Evolutionary conservation across 2,888 invertebrate species (phyloP), one percentile per base, ranked within the genome.

Genomic region (Nemurella pictetii): DNA sequence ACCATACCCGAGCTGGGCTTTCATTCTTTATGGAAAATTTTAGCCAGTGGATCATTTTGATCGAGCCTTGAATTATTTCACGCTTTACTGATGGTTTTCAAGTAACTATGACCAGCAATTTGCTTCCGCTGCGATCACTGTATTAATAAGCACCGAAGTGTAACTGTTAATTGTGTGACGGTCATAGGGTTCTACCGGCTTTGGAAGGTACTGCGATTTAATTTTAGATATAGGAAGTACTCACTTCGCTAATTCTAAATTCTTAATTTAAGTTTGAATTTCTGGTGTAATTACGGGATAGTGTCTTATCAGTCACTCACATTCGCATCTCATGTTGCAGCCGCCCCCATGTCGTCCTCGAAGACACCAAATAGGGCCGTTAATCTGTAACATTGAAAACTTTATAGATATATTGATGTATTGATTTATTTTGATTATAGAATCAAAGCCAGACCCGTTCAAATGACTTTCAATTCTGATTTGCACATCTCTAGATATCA

Each of bases 321-420:
- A 94, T 93, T 95, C 95, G 89, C 95, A 95, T 88, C 93, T 94
- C 88, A 93, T 92, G 87, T 93, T 93, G 90, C 95, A 95, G 73
- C 92, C 89, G 0, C 95, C 95, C 1, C 95, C 95, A 86, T 91
- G 91, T 73, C 92, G 91, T 9, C 93, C 94, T 86, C 93, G 93
- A 86, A 92, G 91, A 89, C 95, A 95, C 93, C 94, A 95, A 77
- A 94, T 94, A 87, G 92, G 93, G 89, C 93, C 94, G 89, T 92
- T 94, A 86, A 95, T 95, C 93, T 95, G 93, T 80, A 91, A 91
- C 72, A 90, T 82, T 86, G 85, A 84, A 87, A 86, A 84, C 80
- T 25, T 83, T 26, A 78, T 84, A 84, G 25, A 29, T 7, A 83
- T 9, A n/a, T n/a, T n/a, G n/a, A n/a, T n/a, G n/a, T n/a, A n/a